Percentiles rank a stretch among this genome's conserved stretches.
Evolutionary conservation across 1,140 invertebrate genomes (phyloP).

Genomic region (Heterodera schachtii): DNA sequence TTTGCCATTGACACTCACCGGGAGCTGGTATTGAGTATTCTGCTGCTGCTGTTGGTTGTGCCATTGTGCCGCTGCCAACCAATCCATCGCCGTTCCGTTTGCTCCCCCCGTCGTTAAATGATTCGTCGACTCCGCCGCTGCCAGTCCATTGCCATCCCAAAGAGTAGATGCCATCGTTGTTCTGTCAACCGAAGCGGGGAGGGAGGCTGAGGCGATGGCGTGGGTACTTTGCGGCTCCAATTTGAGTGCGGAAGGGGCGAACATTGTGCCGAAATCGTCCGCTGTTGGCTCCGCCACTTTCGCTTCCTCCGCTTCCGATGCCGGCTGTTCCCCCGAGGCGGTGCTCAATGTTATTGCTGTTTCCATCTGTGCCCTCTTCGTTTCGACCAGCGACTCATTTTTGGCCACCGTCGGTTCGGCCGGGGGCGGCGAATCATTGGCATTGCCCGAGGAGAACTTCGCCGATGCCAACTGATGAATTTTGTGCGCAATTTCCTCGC

Average conservation of each 20-base stretch:
- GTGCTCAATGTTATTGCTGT: background rate
- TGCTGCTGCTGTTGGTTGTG: background rate
- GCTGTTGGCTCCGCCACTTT: background rate
- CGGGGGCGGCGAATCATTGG: constrained; percentile 1
- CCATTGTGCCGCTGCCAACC: background rate
- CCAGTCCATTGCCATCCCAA: background rate
- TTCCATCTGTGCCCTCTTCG: background rate
- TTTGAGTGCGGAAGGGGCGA: background rate
- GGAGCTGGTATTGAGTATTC: background rate
- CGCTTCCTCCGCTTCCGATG: background rate
- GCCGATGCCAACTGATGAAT: background rate
- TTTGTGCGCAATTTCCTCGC: background rate
- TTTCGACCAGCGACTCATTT: background rate
- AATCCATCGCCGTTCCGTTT: background rate
- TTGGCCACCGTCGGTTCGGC: constrained; percentile 6
- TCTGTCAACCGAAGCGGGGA: background rate
- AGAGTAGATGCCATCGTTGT: background rate
- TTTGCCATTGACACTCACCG: background rate
- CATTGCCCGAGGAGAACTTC: background rate
- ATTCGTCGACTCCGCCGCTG: background rate
- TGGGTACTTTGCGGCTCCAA: background rate
- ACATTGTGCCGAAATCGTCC: background rate
- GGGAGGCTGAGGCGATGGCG: background rate
- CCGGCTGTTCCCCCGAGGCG: background rate
- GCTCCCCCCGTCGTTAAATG: background rate